phyloP scores from a whole-genome alignment of 2,113 vertebrate species.

The Miniopterus natalensis region DNA sequence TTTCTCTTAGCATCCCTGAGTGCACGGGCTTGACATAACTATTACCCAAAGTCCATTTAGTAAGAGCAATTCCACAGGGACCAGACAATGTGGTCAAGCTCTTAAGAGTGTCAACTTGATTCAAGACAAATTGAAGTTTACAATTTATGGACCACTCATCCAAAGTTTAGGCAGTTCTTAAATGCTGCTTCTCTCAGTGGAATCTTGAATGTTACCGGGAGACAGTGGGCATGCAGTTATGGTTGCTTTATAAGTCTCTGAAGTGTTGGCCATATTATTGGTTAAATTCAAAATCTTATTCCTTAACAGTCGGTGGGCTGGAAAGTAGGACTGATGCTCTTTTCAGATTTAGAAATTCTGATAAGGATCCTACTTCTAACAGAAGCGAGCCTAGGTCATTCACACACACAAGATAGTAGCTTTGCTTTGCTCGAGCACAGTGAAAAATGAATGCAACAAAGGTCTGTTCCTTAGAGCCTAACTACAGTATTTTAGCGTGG shows the following conservation, averaged over 20 bases:
- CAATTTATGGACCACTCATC: background rate
- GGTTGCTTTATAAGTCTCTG: background rate
- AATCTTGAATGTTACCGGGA: background rate
- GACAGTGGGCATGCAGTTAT: background rate
- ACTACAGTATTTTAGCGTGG: background rate
- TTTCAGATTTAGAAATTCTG: background rate
- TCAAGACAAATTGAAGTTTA: background rate
- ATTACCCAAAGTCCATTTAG: background rate
- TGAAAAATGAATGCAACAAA: background rate
- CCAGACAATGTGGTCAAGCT: background rate
- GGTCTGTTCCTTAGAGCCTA: background rate
- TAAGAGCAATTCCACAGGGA: background rate
- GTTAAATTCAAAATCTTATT: conserved; percentile 21
- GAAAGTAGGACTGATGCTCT: background rate
- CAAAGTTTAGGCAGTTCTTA: background rate
- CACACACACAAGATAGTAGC: background rate
- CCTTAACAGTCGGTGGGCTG: background rate
- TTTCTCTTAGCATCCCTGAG: background rate
- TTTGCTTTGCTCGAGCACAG: background rate
- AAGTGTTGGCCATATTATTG: background rate
- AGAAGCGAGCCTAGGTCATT: conserved; percentile 16
- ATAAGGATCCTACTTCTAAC: background rate
- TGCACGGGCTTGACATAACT: background rate
- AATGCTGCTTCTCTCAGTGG: background rate
- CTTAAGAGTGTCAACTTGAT: background rate